Conservation (phyloP, 2,797 vertebrate species). For the Novumbra hubbsi region DNA sequence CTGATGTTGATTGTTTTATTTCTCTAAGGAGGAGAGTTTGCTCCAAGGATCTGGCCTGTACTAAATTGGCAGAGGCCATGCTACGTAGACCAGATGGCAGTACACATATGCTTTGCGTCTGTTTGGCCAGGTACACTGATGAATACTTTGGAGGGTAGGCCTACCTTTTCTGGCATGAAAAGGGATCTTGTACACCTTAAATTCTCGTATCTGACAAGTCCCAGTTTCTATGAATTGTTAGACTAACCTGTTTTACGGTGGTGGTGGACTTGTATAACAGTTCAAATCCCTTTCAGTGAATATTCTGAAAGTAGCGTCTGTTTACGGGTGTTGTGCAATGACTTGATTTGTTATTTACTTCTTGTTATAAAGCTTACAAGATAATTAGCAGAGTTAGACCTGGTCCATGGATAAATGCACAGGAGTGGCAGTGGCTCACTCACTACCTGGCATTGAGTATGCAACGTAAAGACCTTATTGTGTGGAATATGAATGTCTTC, state of each 20-base stretch:
- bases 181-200: slow-evolving; percentile 28
- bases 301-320: too few species aligned
- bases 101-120: slow-evolving; percentile 58
- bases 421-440: not conserved
- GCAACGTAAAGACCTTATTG: slow-evolving; percentile 27
- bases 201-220: slow-evolving; percentile 20
- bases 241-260: not conserved
- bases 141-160: slow-evolving; percentile 61
- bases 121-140: slow-evolving; percentile 57
- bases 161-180: slow-evolving; percentile 51
- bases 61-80: slow-evolving; percentile 52
- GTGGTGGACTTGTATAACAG: slow-evolving; percentile 7
- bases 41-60: slow-evolving; percentile 50
- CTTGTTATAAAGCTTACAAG: not conserved
- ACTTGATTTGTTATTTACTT: not conserved
- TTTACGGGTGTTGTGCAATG: not conserved
- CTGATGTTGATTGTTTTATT: slow-evolving; percentile 6
- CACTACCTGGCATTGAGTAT: not conserved
- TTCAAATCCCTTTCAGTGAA: not conserved
- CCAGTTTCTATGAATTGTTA: not conserved
- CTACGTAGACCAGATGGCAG: slow-evolving; percentile 60
- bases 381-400: not conserved
- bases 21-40: slow-evolving; percentile 8
- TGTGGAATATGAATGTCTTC: slow-evolving; percentile 39
- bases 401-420: not conserved